Conservation (phyloP, 2,888 invertebrate genomes). For the Omphaloscelis lunosa region DNA sequence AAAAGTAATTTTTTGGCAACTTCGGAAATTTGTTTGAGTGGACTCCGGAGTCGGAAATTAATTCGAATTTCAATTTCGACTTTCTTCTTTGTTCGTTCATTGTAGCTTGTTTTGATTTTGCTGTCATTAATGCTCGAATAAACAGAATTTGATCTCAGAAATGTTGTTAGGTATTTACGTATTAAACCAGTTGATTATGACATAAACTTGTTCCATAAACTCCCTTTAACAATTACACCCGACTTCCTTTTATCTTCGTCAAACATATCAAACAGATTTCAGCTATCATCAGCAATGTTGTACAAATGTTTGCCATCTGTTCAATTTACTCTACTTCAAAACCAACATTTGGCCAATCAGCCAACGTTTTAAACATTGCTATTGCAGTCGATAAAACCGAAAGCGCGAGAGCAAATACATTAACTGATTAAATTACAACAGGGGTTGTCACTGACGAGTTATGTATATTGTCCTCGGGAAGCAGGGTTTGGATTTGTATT, state of each 20-base stretch:
- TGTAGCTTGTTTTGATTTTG: slow-evolving; percentile 43
- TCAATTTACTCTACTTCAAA: slow-evolving; percentile 49
- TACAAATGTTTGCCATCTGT: slow-evolving; percentile 51
- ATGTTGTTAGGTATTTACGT: slow-evolving; percentile 2
- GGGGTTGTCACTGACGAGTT: slow-evolving; percentile 74
- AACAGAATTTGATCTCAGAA: slow-evolving; percentile 17
- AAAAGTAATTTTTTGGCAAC: slow-evolving; percentile 58
- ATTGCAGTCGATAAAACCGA: slow-evolving; percentile 81
- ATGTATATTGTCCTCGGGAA: slow-evolving; percentile 73
- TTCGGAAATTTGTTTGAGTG: slow-evolving; percentile 57
- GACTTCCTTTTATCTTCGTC: slow-evolving; percentile 8
- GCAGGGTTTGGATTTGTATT: slow-evolving; percentile 68
- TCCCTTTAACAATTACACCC: neutral
- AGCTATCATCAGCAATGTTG: slow-evolving; percentile 28
- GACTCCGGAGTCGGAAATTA: slow-evolving; percentile 57
- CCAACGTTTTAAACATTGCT: slow-evolving; percentile 71
- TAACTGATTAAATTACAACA: slow-evolving; percentile 85
- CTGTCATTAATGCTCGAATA: slow-evolving; percentile 19
- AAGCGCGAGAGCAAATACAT: slow-evolving; percentile 81
- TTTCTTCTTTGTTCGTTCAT: slow-evolving; percentile 55
- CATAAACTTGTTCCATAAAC: slow-evolving; percentile 12
- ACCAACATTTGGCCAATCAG: slow-evolving; percentile 59
- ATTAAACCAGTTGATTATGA: slow-evolving; percentile 17
- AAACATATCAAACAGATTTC: slow-evolving; percentile 19
- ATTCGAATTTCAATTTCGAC: slow-evolving; percentile 62